Base-by-base conservation (phyloP, 2,113 vertebrate genomes). In the Arothron firmamentum region DNA sequence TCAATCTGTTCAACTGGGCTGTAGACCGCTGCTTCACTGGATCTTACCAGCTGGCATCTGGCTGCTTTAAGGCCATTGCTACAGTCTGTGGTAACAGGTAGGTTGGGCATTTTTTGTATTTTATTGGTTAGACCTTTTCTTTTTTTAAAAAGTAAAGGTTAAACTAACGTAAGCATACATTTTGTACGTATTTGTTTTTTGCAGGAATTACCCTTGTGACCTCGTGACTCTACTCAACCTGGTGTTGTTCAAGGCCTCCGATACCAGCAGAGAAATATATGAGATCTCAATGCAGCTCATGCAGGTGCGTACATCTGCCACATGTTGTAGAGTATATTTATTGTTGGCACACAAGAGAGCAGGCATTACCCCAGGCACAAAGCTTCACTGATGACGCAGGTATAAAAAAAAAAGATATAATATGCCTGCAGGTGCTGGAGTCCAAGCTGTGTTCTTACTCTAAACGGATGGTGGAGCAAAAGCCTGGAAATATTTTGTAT, bases 241-340 rank as follows among this genome's bases (percentile, higher is more conserved):
- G 59, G 96, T 99, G 56, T 89, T 99, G 11, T 99, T 99, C 89
- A 99, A 98, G 79, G 94, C 97, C 9, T 98, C 97, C 70, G 96
- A 99, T 84, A 96, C 95, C 79, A 97, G 92, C 91, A 91, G 96
- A 75, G 97, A 99, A 79, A 97, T 98, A 66, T 98, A 99, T 78
- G 97, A 99, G 87, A 96, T 99, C 80, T 96, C 97, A 71, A 97
- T 98, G 95, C 96, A 99, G 88, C 92, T 99, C 64, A 96, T 99
- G 95, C 97, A 99, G 94, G 97, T 92, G 90, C 0, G 82, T 42
- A n/a, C 23, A 55, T n/a, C 18, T 6, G 16, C 9, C 7, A 54
- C 18, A 20, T 2, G 15, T 1, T 43, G 10, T 12, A 38, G 34
- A 28, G 23, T 25, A 42, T 60, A 50, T 18, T 38, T 15, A 8